Base-by-base conservation (phyloP, 2,113 vertebrate species). In the Ceratotherium simum region DNA sequence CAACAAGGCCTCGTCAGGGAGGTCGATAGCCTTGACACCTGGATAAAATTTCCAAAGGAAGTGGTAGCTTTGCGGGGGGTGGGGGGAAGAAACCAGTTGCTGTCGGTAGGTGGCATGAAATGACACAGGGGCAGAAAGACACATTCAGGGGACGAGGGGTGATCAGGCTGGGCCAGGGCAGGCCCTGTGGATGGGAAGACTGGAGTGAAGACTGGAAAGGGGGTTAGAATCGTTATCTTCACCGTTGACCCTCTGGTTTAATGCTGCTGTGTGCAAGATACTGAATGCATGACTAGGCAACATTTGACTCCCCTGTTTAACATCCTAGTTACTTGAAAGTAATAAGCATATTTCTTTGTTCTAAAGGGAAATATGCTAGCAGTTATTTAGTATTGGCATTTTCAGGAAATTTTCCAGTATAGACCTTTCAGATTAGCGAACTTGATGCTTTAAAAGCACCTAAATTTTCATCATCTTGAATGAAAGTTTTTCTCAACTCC, bases 121-220 rank as follows among this genome's bases (percentile, higher is more conserved):
- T 42, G 33, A 60, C 17, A 6, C 11, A 9, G 29, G 81, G 16
- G 14, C 7, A 54, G 6, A 1, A 10, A 54, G 56, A 11, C 11
- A 23, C 5, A 27, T 27, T 27, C 1, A 5, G 8, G 6, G 31
- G 1, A 1, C 29, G 31, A 60, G 46, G 7, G 0, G 1, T 1
- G 25, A 8, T 8, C 14, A 6, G 2, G 27, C 31, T 31, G 0
- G 1, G 48, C 65, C 36, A 21, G 29, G 27, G 79, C 39, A 6
- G 25, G 65, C 62, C 4, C n/a, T 4, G 16, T 13, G n/a, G 8
- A 4, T 12, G 8, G 9, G 54, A 39, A 42, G 73, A 0, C 1
- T 8, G 2, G 58, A 20, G 2, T 1, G 12, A 1, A 14, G 48
- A 1, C 20, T n/a, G 42, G 48, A 56, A 39, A 8, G 48, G 4